Base-by-base conservation (phyloP, 53 echinoderm and acorn worm genomes). In the Astropecten irregularis region DNA sequence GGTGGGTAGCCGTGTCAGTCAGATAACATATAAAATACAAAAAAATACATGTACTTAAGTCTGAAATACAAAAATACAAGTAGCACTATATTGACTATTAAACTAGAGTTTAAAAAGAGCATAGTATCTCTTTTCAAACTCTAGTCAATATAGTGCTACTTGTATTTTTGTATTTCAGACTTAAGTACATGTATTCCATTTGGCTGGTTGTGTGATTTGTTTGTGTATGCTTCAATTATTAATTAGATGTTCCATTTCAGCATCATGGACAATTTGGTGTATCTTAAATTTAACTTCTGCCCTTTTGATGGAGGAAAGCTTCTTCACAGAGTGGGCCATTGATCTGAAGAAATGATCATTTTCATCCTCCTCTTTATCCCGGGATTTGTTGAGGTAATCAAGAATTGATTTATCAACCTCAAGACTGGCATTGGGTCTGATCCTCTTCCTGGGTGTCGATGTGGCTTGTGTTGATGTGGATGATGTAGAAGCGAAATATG, bases 241-340 rank as follows among this genome's bases (percentile, higher is more conserved):
- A n/a, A 20, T 26, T 32, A 81, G 63, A 23, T 37, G 34, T 63
- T 62, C 82, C 82, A 84, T 3, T 59, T 84, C 84, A 31, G 60
- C 71, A 22, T 40, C 25, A 52, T 71, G 84, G 14, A 84, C 70
- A 40, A 84, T 34, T 37, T 71, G 58, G 38, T 84, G 84, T 38
- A 84, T 84, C 56, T 84, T 23, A 59, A 71, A 84, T 36, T 84
- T 71, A 15, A 71, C 38, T 40, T 84, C 84, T 36, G 71, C 54
- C 40, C 57, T 70, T 11, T 51, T 34, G 18, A 27, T 70, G 23
- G 22, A 34, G 25, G 84, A 44, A 27, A 84, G 57, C 28, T 38
- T 28, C 34, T 46, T 37, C 1, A 84, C 37, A 25, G 84, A 21
- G 30, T 55, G 21, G 42, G 61, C 84, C 71, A 84, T 84, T 1